Conservation (phyloP, 2,113 vertebrate species). For the Lonchura striata region DNA sequence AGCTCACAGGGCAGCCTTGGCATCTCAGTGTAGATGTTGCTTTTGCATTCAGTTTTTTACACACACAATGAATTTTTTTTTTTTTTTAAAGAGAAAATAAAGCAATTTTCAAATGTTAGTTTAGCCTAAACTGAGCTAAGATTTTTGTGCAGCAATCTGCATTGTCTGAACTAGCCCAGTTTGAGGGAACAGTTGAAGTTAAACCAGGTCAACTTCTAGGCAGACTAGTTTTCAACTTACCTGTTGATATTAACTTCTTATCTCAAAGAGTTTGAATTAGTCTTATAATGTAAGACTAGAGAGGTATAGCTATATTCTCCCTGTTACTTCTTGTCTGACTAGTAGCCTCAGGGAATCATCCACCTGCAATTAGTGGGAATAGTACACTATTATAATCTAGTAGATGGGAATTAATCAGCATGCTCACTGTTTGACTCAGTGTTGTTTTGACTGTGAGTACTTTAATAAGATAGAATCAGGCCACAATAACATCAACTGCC, state of each 20-base stretch:
- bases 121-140: not conserved
- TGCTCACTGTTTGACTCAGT: not conserved
- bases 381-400: not conserved
- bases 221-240: not conserved
- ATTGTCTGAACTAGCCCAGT: not conserved
- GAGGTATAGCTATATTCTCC: not conserved
- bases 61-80: not conserved
- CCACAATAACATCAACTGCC: not conserved
- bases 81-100: not conserved
- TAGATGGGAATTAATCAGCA: not conserved
- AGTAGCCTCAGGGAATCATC: not conserved
- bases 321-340: not conserved
- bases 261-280: not conserved
- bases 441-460: not conserved
- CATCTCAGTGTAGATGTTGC: not conserved
- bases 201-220: not conserved
- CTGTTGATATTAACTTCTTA: not conserved
- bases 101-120: not conserved
- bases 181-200: not conserved
- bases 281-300: not conserved
- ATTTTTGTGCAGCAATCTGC: not conserved
- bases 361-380: not conserved
- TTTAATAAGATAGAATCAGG: not conserved
- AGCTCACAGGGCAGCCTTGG: not conserved
- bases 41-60: not conserved